These are phyloP conservation scores for Piaya cayana DNA, from an alignment of 2,113 vertebrate species.

Conservation along the genomic window DNA sequence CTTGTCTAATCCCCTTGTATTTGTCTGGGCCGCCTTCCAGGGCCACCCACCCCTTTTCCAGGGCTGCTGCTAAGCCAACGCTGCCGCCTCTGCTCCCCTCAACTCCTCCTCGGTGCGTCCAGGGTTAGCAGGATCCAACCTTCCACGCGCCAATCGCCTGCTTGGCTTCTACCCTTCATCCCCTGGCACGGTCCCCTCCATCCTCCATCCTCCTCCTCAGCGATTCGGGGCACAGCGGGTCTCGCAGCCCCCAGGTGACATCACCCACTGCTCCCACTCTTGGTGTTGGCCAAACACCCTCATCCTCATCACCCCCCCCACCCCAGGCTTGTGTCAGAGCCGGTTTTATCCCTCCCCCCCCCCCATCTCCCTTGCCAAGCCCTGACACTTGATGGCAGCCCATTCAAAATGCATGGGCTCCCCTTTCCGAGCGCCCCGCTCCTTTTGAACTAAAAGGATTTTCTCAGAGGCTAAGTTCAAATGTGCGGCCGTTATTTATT, in stretches of 20 bases:
- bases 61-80: background rate
- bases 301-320: rapidly evolving
- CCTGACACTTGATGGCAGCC: constrained; percentile 28
- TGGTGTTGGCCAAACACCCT: background rate
- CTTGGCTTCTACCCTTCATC: background rate
- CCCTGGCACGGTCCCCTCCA: background rate
- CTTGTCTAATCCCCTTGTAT: background rate
- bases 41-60: background rate
- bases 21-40: background rate
- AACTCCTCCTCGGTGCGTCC: background rate
- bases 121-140: background rate
- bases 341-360: background rate
- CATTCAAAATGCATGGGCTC: constrained; percentile 55
- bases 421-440: constrained; percentile 10
- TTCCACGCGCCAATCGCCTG: background rate
- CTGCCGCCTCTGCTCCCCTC: background rate
- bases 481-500: constrained; percentile 66
- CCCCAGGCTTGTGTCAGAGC: rapidly evolving
- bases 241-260: background rate
- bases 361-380: background rate
- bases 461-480: constrained; percentile 67
- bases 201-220: background rate
- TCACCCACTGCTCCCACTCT: rapidly evolving
- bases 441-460: constrained; percentile 68
- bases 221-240: rapidly evolving